Conservation (phyloP, 2,113 vertebrate species). For the Silurus asotus region DNA sequence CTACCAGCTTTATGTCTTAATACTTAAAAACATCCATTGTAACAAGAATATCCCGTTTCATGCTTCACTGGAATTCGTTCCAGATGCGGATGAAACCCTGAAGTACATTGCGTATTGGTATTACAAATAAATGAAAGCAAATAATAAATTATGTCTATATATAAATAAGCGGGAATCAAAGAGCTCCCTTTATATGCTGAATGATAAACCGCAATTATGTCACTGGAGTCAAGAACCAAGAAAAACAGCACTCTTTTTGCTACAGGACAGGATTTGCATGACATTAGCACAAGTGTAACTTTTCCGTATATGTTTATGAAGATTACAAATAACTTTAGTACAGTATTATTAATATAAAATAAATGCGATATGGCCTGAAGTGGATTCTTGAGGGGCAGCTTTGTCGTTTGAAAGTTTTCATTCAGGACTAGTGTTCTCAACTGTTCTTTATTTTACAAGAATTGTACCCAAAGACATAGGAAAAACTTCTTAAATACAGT, state of each 20-base stretch:
- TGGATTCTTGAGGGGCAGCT: neutral
- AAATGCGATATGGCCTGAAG: neutral
- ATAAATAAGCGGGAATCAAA: neutral
- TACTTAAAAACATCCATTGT: neutral
- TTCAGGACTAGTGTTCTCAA: too few species aligned
- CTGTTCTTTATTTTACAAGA: neutral
- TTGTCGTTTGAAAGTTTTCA: neutral
- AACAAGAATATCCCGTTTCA: neutral
- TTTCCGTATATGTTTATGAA: too few species aligned
- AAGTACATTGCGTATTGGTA: neutral
- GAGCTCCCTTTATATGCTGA: neutral
- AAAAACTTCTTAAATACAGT: too few species aligned
- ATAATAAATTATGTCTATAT: neutral
- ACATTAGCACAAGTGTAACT: too few species aligned
- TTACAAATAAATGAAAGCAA: neutral
- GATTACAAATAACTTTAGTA: too few species aligned
- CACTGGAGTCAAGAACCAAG: neutral
- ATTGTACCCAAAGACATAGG: neutral
- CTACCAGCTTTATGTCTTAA: neutral
- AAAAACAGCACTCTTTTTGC: neutral
- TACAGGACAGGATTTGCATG: neutral
- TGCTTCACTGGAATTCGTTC: conserved; percentile 10
- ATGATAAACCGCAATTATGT: neutral
- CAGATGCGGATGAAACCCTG: neutral
- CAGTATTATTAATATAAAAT: neutral